Conservation (phyloP, 1,140 invertebrate species). For the Philopotamus ludificatus region DNA sequence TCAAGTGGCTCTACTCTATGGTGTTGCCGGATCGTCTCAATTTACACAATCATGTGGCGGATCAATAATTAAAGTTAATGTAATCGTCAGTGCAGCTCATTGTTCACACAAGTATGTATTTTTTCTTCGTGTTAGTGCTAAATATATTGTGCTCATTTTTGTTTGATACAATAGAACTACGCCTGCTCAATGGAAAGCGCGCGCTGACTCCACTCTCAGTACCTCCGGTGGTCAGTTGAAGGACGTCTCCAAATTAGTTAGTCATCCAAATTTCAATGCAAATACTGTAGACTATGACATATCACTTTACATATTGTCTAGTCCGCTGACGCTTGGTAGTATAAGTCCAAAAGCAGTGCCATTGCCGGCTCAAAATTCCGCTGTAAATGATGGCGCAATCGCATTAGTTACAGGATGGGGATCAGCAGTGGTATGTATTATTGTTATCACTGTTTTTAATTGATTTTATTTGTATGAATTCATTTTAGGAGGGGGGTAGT, state of each 20-base stretch:
- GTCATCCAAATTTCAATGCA: background rate
- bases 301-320: background rate
- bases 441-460: background rate
- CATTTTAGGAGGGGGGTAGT: conserved; percentile 10
- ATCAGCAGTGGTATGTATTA: background rate
- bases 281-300: conserved; percentile 8
- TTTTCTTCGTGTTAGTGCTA: background rate
- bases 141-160: conserved; percentile 47
- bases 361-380: background rate
- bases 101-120: background rate
- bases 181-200: background rate
- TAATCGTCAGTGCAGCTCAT: conserved; percentile 11
- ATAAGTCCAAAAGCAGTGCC: background rate
- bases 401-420: conserved; percentile 20
- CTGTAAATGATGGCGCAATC: background rate
- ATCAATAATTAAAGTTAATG: background rate
- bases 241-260: background rate
- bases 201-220: background rate
- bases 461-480: background rate
- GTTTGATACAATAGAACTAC: conserved; percentile 36
- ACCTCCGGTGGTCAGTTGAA: background rate
- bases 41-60: conserved; percentile 5
- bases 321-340: background rate
- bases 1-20: conserved; percentile 10
- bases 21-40: background rate